Evolutionary conservation across 2,888 invertebrate genomes (phyloP).

Genomic region (Erpobdella octoculata): DNA sequence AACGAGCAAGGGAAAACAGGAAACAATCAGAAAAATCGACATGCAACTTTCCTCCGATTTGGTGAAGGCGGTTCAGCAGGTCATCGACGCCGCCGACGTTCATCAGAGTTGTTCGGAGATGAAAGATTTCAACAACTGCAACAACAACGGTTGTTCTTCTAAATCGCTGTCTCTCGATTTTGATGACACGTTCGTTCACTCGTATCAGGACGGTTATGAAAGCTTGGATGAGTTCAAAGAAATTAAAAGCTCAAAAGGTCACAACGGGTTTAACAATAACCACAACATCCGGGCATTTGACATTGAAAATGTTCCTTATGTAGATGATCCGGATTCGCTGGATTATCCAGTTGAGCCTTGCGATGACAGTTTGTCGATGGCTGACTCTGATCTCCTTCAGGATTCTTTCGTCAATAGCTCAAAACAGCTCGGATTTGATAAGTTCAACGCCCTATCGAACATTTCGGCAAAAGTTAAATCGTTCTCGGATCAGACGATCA

Average conservation of each 20-base stretch:
- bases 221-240: too few species aligned
- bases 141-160: too few species aligned
- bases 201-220: too few species aligned
- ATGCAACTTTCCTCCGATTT: not conserved
- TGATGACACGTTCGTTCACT: too few species aligned
- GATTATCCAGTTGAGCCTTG: not conserved
- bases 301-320: not conserved
- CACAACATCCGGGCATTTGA: not conserved
- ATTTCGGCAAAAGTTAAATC: not conserved
- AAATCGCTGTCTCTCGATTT: too few species aligned
- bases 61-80: not conserved
- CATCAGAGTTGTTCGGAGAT: too few species aligned
- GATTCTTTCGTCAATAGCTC: not conserved
- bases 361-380: not conserved
- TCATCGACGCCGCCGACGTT: too few species aligned
- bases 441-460: not conserved
- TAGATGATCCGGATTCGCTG: constrained; percentile 6
- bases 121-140: too few species aligned
- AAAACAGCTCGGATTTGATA: not conserved
- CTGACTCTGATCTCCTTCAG: not conserved
- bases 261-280: too few species aligned
- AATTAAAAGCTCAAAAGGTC: too few species aligned
- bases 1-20: not conserved
- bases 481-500: not conserved
- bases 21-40: not conserved